These are phyloP conservation scores for Pteria penguin DNA, from an alignment of 2,888 invertebrate genomes.

Conservation along the genomic window DNA sequence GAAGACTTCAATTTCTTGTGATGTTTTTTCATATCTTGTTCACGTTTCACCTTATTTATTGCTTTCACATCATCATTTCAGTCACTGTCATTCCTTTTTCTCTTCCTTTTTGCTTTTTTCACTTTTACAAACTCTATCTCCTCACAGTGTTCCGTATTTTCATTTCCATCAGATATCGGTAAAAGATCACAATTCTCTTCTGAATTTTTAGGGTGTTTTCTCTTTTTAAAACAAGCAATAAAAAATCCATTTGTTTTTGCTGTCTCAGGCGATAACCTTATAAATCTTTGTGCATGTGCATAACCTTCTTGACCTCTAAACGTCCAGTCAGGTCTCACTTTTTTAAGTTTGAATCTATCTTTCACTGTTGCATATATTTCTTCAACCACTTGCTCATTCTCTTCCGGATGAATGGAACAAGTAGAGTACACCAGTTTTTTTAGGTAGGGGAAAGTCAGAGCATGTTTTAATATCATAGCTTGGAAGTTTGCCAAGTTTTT, in stretches of 20 bases:
- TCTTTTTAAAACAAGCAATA: conserved; percentile 88
- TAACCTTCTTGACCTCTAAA: conserved; percentile 67
- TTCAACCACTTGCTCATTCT: conserved; percentile 93
- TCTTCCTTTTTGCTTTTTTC: too few species aligned
- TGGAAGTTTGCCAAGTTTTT: conserved; percentile 70
- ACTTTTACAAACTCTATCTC: too few species aligned
- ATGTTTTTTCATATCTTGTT: too few species aligned
- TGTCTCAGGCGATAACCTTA: conserved; percentile 88
- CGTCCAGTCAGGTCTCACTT: conserved; percentile 69
- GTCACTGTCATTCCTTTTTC: too few species aligned
- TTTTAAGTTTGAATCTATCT: conserved; percentile 76
- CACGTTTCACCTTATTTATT: too few species aligned
- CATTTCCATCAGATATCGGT: too few species aligned
- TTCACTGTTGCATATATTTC: conserved; percentile 84
- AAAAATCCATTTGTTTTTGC: conserved; percentile 97
- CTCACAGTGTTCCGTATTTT: too few species aligned
- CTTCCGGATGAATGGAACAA: conserved; percentile 91
- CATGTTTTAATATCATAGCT: conserved; percentile 87
- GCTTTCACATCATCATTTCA: too few species aligned
- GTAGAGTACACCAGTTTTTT: conserved; percentile 96
- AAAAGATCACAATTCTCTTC: too few species aligned
- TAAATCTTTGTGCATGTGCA: conserved; percentile 83
- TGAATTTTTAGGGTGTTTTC: conserved; percentile 2
- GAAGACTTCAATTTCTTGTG: too few species aligned
- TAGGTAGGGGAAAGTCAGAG: conserved; percentile 91